Evolutionary conservation across 2,888 invertebrate species (phyloP).

Genomic region (Zygogramma bicolorata): DNA sequence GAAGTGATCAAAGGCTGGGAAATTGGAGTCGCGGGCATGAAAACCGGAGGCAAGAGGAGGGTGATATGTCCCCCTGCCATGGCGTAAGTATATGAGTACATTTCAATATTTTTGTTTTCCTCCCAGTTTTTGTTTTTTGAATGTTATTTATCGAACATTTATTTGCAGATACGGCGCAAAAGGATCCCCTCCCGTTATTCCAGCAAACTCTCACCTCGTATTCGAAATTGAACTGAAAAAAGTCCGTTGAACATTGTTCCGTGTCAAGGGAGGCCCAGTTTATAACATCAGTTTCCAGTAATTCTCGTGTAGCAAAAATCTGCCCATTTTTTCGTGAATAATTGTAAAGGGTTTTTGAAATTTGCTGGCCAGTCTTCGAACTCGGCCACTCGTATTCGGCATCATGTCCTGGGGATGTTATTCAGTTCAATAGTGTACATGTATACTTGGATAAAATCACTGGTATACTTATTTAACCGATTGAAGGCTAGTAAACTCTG

Average conservation of each 20-base stretch:
- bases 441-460: no score
- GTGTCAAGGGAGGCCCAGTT: background rate
- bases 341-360: no score
- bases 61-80: constrained; percentile 86
- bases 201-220: constrained; percentile 86
- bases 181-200: constrained; percentile 88
- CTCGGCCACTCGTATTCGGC: no score
- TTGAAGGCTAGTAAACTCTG: no score
- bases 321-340: no score
- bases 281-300: background rate
- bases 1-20: constrained; percentile 96
- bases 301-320: background rate
- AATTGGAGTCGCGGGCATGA: constrained; percentile 90
- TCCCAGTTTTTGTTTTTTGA: background rate
- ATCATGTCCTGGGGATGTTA: no score
- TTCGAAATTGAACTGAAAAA: constrained; percentile 92
- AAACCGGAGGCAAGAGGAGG: constrained; percentile 90
- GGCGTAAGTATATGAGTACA: constrained; percentile 76
- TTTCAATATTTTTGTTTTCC: constrained; percentile 4
- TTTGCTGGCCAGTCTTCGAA: no score
- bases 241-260: constrained; percentile 71
- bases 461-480: no score
- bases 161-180: constrained; percentile 81
- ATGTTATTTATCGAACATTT: no score
- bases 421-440: no score